Base-by-base conservation (phyloP, 2,888 invertebrate species). In the Thymelicus lineola region DNA sequence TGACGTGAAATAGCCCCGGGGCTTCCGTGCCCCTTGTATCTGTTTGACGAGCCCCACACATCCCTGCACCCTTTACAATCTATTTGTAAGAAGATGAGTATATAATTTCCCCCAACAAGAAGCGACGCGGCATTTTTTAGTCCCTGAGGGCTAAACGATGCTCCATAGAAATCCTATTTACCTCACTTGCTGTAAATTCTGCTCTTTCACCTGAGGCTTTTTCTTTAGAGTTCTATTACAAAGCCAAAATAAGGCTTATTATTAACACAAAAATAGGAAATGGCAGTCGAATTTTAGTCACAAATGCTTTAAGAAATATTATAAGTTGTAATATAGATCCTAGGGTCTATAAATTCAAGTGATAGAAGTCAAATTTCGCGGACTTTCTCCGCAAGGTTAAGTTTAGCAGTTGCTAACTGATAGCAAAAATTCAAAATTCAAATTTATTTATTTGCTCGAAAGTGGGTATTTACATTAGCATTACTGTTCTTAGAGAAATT, bases 61-160 rank as follows among this genome's bases (percentile, higher is more conserved):
- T 84, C 82, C 84, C 79, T 78, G 82, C 82, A 79, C 84, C 83
- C 86, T 88, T 88, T 85, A 86, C 85, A 86, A 90, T 89, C 88
- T 88, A 91, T 91, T 91, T 91, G 90, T 90, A 86, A 83, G 81
- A 81, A 87, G 85, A 89, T 88, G 88, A 88, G 87, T 88, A 87
- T 86, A 89, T 90, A 90, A 91, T 89, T 90, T 83, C 83, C 84
- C 86, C 86, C 80, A 79, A 80, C 82, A 83, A 85, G 81, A 79
- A 83, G 80, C 81, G 80, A 79, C 78, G 82, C 73, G 81, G 86
- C 84, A 82, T 86, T 90, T 89, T 89, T 88, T 84, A 82, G 84
- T 79, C 85, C 86, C 86, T 78, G 62, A 77, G 77, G 86, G 84
- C 82, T 76, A 81, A 77, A 80, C 75, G 76, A 75, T 78, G 77